Conservation (phyloP, 2,113 vertebrate species). For the Marmota flaviventris region DNA sequence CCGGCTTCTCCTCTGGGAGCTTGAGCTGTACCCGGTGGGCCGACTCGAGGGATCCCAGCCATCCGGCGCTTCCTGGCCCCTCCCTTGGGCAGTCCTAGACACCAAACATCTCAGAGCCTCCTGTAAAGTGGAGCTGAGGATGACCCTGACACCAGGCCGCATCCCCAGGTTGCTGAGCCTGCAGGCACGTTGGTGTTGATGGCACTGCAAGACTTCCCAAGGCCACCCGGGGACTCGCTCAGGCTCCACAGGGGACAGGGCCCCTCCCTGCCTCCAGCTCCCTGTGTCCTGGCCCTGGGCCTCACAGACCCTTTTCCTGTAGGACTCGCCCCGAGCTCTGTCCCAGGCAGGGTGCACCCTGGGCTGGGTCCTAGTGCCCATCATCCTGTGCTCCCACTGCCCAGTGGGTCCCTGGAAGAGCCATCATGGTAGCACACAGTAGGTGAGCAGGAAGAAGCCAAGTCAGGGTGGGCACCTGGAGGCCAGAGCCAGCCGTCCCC, state of each 20-base stretch:
- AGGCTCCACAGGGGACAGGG: background rate
- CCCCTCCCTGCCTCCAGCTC: background rate
- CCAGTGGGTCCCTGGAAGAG: background rate
- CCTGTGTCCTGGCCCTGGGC: background rate
- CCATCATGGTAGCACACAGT: background rate
- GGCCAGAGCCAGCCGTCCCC: background rate
- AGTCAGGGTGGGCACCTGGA: background rate
- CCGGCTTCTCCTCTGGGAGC: background rate
- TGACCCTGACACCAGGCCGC: background rate
- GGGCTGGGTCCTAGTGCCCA: background rate
- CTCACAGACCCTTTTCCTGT: fast-evolving
- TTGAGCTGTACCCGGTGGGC: too few species aligned
- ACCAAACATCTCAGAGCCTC: background rate
- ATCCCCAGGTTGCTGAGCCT: background rate
- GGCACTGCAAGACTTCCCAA: background rate
- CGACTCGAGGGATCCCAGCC: background rate
- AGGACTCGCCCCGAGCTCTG: background rate
- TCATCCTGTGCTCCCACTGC: background rate
- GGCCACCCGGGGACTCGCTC: background rate
- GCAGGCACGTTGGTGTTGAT: fast-evolving
- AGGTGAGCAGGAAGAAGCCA: background rate
- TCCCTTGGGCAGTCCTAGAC: background rate
- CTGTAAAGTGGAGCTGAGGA: background rate
- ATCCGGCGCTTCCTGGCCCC: background rate
- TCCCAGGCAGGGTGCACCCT: background rate